phyloP scores from a whole-genome alignment of 2,888 invertebrate species.

The Nomada lathburiana region DNA sequence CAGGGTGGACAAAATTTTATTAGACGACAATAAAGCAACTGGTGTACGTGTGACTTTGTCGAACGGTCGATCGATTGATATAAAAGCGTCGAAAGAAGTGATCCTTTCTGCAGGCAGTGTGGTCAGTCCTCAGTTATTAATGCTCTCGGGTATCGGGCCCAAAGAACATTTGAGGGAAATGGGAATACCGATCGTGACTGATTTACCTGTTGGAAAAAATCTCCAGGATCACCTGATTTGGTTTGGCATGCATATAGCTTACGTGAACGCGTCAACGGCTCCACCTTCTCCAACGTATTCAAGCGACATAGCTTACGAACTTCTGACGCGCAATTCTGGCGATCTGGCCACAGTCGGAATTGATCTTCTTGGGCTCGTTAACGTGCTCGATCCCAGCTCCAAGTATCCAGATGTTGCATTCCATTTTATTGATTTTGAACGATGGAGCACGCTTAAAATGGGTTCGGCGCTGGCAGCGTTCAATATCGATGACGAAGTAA shows the following conservation, averaged over 20 bases:
- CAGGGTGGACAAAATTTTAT: slow-evolving; percentile 86
- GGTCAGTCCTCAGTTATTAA: slow-evolving; percentile 88
- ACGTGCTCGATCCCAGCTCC: slow-evolving; percentile 83
- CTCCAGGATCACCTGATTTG: slow-evolving; percentile 86
- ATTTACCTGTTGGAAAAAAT: slow-evolving; percentile 86
- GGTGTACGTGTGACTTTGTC: slow-evolving; percentile 84
- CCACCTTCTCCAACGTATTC: slow-evolving; percentile 29
- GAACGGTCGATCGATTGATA: slow-evolving; percentile 73
- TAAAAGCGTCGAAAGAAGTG: slow-evolving; percentile 86
- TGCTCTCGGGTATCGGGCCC: slow-evolving; percentile 89
- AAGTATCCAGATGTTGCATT: slow-evolving; percentile 87
- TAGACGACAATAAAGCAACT: slow-evolving; percentile 84
- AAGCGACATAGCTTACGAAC: slow-evolving; percentile 79
- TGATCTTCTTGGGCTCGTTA: slow-evolving; percentile 86
- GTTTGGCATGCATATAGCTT: slow-evolving; percentile 67
- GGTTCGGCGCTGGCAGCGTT: slow-evolving; percentile 45
- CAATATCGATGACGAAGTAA: slow-evolving; percentile 64
- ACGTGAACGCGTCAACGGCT: slow-evolving; percentile 52
- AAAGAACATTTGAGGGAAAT: slow-evolving; percentile 84
- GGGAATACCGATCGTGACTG: slow-evolving; percentile 83
- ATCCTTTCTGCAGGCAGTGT: slow-evolving; percentile 89
- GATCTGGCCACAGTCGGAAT: slow-evolving; percentile 83
- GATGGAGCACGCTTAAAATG: slow-evolving; percentile 67
- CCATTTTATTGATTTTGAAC: slow-evolving; percentile 84
- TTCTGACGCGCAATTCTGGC: slow-evolving; percentile 84